These are phyloP conservation scores for Taenioides sp. DNA, from an alignment of 2,797 vertebrate species.

Conservation along the genomic window DNA sequence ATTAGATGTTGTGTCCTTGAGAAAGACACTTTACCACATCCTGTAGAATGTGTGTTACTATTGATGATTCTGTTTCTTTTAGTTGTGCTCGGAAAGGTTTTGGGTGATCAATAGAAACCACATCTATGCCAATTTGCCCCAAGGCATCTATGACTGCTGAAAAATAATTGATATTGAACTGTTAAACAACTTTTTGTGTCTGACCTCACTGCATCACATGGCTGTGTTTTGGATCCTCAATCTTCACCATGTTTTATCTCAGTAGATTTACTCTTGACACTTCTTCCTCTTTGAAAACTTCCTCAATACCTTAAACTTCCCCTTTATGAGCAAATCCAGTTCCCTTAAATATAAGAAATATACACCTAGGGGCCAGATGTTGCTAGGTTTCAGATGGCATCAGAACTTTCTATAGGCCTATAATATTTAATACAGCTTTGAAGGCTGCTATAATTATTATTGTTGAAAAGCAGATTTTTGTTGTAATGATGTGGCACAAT, in stretches of 20 bases:
- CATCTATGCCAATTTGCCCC: not conserved
- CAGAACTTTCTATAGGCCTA: too few relatives aligned
- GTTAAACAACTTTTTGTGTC: not conserved
- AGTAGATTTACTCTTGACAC: slow-evolving; percentile 33
- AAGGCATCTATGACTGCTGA: not conserved
- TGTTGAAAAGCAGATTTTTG: too few relatives aligned
- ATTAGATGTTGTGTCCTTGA: too few relatives aligned
- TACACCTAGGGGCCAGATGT: not conserved
- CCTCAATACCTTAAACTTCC: slow-evolving; percentile 28
- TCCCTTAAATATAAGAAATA: slow-evolving; percentile 18
- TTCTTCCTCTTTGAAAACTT: slow-evolving; percentile 49
- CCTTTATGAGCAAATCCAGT: slow-evolving; percentile 14
- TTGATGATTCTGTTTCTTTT: too few relatives aligned
- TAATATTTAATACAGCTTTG: too few relatives aligned
- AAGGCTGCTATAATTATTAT: too few relatives aligned
- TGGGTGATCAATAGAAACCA: not conserved
- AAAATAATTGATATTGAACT: not conserved
- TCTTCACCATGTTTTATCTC: not conserved
- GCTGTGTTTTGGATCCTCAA: not conserved
- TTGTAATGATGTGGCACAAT: too few relatives aligned
- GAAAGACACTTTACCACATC: too few relatives aligned
- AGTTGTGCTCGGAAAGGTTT: not conserved
- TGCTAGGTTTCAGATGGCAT: too few relatives aligned
- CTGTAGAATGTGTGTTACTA: too few relatives aligned
- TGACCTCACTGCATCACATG: not conserved